A percentile compares a stretch with the other conserved stretches of the same genome.
Conservation (phyloP, 2,888 invertebrate genomes). For the Erannis defoliaria region DNA sequence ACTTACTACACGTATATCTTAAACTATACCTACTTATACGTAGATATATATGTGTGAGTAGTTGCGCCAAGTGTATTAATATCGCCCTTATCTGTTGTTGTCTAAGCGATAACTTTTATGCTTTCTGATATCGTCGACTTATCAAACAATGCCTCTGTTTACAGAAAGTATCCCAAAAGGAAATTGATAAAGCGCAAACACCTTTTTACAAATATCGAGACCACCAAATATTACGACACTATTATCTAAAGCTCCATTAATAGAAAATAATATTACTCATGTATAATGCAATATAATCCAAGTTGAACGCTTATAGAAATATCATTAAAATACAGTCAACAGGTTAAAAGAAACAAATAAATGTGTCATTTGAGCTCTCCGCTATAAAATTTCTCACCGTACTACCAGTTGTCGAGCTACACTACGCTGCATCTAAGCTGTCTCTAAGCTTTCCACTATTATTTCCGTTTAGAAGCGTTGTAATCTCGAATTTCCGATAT, state of each 20-base stretch:
- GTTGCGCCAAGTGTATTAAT: not conserved
- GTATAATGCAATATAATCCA: not conserved
- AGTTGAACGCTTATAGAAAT: constrained; percentile 15
- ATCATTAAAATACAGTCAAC: constrained; percentile 25
- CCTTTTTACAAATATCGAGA: not conserved
- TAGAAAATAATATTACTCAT: not conserved
- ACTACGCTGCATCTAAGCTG: not conserved
- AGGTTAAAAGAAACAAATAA: constrained; percentile 19
- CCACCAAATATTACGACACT: constrained; percentile 1
- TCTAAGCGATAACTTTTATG: constrained; percentile 13
- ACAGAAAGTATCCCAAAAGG: constrained; percentile 1
- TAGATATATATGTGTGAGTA: not conserved
- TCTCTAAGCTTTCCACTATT: constrained; percentile 46
- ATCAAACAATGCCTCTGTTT: constrained; percentile 15
- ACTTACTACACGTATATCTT: too few relatives aligned
- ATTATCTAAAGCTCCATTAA: not conserved
- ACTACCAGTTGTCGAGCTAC: not conserved
- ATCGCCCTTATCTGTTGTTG: constrained; percentile 16
- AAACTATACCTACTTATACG: not conserved
- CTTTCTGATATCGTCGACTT: constrained; percentile 15
- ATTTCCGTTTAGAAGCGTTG: constrained; percentile 45
- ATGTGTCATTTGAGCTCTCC: constrained; percentile 21
- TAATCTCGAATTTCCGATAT: constrained; percentile 52
- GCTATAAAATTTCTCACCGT: constrained; percentile 27
- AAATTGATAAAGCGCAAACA: constrained; percentile 1